A percentile compares a stretch with the other conserved stretches of the same genome.
These are phyloP conservation scores for Cyanocitta stelleri DNA, from an alignment of 2,113 vertebrate species.

Conservation along the genomic window DNA sequence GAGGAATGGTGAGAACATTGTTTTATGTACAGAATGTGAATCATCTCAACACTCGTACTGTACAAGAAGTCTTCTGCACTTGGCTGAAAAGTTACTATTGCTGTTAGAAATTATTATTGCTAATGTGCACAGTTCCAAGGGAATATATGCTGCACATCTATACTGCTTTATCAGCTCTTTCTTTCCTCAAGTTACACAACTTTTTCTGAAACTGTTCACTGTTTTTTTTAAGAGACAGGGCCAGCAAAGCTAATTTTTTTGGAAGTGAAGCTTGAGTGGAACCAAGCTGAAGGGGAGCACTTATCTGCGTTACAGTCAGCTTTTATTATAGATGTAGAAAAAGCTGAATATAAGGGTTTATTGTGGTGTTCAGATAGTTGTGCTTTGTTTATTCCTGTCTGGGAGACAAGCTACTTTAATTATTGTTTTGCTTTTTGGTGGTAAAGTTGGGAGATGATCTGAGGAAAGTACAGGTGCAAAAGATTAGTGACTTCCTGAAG, in stretches of 20 bases:
- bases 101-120: background rate
- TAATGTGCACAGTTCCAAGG: background rate
- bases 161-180: background rate
- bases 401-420: background rate
- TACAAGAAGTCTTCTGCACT: background rate
- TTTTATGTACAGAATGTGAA: background rate
- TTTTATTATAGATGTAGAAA: background rate
- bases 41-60: background rate
- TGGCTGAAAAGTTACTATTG: background rate
- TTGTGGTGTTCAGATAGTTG: background rate
- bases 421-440: background rate
- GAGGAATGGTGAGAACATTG: background rate
- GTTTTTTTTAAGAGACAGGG: background rate
- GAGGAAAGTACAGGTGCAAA: background rate
- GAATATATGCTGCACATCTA: background rate
- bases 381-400: background rate
- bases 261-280: background rate
- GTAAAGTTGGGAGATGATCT: background rate
- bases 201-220: background rate
- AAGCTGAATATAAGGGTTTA: background rate
- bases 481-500: background rate
- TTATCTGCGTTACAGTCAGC: background rate
- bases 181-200: background rate
- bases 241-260: background rate
- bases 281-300: background rate